phyloP scores from a whole-genome alignment of 2,113 vertebrate species.

The Microcebus ravelobensis region DNA sequence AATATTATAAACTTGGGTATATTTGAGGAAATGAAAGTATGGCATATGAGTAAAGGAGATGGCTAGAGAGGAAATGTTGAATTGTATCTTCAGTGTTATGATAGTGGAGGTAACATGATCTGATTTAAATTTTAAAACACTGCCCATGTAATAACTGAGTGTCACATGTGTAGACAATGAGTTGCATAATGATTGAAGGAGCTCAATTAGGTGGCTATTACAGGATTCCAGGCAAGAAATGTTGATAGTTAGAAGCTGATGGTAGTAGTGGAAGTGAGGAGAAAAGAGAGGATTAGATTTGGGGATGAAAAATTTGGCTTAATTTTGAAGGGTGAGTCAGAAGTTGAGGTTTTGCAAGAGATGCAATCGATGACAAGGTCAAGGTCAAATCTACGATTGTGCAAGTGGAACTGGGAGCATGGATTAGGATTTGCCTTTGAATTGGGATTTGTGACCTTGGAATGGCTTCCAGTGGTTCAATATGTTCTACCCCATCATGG shows the following conservation, averaged over 20 bases:
- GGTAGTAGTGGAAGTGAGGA: not conserved
- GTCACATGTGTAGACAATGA: not conserved
- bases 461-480: not conserved
- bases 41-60: not conserved
- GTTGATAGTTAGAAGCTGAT: not conserved
- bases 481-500: not conserved
- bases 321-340: not conserved
- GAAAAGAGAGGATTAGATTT: not conserved
- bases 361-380: not conserved
- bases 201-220: not conserved
- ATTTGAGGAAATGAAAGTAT: not conserved
- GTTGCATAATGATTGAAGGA: not conserved
- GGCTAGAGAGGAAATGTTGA: not conserved
- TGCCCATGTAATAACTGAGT: not conserved
- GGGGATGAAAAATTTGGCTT: not conserved
- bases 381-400: not conserved
- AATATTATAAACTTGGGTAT: not conserved
- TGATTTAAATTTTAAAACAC: not conserved
- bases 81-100: not conserved
- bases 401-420: not conserved
- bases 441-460: not conserved
- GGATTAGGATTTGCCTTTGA: not conserved
- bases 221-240: not conserved
- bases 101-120: not conserved
- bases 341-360: not conserved